phyloP scores from a whole-genome alignment of 2,888 invertebrate genomes.

The Glaucopsyche alexis region DNA sequence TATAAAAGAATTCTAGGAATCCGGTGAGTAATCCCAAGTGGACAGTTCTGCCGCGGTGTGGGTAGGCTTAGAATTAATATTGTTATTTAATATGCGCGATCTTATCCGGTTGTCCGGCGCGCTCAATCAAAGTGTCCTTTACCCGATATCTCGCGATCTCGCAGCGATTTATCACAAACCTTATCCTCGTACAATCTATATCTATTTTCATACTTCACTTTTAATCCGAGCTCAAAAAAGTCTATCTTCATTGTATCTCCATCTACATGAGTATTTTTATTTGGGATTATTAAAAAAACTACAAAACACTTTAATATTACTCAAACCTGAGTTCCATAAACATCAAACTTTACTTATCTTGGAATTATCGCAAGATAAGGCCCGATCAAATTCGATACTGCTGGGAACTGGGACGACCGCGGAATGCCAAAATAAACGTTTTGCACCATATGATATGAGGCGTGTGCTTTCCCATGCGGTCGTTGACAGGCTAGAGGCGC shows the following conservation, averaged over 20 bases:
- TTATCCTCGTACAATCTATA: conserved; percentile 10
- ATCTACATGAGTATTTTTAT: neutral
- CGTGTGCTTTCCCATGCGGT: conserved; percentile 46
- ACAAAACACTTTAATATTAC: neutral
- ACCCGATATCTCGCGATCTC: conserved; percentile 65
- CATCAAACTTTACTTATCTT: neutral
- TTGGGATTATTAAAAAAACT: neutral
- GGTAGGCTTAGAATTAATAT: conserved; percentile 63
- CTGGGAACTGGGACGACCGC: conserved; percentile 18
- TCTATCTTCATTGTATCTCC: neutral
- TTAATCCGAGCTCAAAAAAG: conserved; percentile 18
- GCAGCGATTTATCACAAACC: conserved; percentile 14
- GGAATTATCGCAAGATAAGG: conserved; percentile 18
- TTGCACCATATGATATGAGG: conserved; percentile 34
- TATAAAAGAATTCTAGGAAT: conserved; percentile 13
- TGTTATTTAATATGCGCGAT: conserved; percentile 75
- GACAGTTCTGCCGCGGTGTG: conserved; percentile 3
- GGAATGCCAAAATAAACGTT: conserved; percentile 17
- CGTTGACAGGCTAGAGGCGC: conserved; percentile 51
- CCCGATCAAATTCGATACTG: neutral
- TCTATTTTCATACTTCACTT: conserved; percentile 24
- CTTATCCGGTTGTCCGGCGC: conserved; percentile 73
- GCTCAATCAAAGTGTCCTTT: conserved; percentile 78
- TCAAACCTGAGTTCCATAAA: neutral
- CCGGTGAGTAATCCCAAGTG: conserved; percentile 4